A percentile compares a stretch with the other conserved stretches of the same genome.
Evolutionary conservation across 2,888 invertebrate genomes (phyloP).

Genomic region (Philhelius pedissequus): DNA sequence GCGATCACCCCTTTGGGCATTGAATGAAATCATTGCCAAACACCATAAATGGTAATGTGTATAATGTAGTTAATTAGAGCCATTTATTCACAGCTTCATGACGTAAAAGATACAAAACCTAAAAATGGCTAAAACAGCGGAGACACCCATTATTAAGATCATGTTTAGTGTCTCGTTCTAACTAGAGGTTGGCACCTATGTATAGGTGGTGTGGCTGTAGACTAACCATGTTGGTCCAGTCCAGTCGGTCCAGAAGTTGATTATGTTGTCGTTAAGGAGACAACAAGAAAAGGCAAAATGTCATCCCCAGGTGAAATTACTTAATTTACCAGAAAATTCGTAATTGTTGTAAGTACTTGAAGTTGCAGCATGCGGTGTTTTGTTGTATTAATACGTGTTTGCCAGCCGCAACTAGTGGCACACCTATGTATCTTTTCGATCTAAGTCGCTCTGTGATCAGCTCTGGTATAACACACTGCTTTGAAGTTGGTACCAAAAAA

Average conservation of each 20-base stretch:
- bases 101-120: slow-evolving; percentile 24
- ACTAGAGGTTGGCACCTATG: neutral
- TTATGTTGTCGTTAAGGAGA: slow-evolving; percentile 54
- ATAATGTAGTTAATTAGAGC: slow-evolving; percentile 61
- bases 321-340: slow-evolving; percentile 59
- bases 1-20: slow-evolving; percentile 57
- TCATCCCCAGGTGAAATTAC: slow-evolving; percentile 63
- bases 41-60: slow-evolving; percentile 57
- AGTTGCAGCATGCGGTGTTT: slow-evolving; percentile 4
- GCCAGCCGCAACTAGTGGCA: slow-evolving; percentile 4
- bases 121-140: slow-evolving; percentile 27
- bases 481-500: neutral
- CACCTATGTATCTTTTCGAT: slow-evolving; percentile 48
- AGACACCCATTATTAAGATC: slow-evolving; percentile 37
- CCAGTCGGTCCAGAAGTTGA: slow-evolving; percentile 37
- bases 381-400: neutral
- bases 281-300: slow-evolving; percentile 51
- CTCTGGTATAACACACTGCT: neutral
- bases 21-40: slow-evolving; percentile 37
- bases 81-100: slow-evolving; percentile 63
- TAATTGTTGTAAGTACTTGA: slow-evolving; percentile 45
- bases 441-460: slow-evolving; percentile 27
- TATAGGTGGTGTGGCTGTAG: neutral
- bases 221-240: too few species aligned
- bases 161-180: neutral